phyloP scores from a whole-genome alignment of 2,888 invertebrate genomes.

The Epinotia ramella region DNA sequence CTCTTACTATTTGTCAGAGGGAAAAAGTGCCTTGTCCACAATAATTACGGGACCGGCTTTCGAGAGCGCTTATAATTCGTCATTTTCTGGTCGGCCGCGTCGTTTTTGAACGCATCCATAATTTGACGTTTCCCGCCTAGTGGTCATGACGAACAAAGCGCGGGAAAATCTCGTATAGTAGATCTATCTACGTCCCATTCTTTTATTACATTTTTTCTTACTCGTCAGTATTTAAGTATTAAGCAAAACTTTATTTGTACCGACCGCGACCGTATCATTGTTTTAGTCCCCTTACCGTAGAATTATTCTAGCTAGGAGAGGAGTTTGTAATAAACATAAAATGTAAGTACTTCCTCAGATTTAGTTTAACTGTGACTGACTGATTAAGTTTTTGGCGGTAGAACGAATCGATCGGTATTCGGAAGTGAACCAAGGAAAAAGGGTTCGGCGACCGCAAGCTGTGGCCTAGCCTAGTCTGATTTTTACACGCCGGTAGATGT shows the following conservation, averaged over 20 bases:
- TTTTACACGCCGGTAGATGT: not conserved
- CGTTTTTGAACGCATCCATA: slow-evolving; percentile 80
- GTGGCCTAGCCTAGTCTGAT: not conserved
- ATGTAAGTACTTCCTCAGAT: not conserved
- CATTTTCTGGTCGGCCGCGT: slow-evolving; percentile 83
- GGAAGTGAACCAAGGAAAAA: slow-evolving; percentile 65
- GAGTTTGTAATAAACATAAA: not conserved
- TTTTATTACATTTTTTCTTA: not conserved
- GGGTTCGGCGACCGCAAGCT: slow-evolving; percentile 58
- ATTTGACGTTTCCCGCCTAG: slow-evolving; percentile 81
- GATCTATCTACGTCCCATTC: not conserved
- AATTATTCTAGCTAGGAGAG: too few species aligned
- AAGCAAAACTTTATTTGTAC: too few species aligned
- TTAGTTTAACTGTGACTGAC: slow-evolving; percentile 18
- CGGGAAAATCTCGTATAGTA: slow-evolving; percentile 66
- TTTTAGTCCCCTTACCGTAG: too few species aligned
- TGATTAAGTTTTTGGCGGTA: slow-evolving; percentile 50
- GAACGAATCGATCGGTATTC: slow-evolving; percentile 71
- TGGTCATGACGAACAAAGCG: slow-evolving; percentile 66
- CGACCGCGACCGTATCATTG: too few species aligned
- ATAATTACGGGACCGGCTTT: slow-evolving; percentile 84
- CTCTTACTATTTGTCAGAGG: slow-evolving; percentile 83
- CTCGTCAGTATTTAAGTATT: too few species aligned
- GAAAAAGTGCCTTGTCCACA: slow-evolving; percentile 84
- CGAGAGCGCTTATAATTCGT: slow-evolving; percentile 82